Conservation (phyloP, 2,797 vertebrate species). For the Amblyraja radiata region DNA sequence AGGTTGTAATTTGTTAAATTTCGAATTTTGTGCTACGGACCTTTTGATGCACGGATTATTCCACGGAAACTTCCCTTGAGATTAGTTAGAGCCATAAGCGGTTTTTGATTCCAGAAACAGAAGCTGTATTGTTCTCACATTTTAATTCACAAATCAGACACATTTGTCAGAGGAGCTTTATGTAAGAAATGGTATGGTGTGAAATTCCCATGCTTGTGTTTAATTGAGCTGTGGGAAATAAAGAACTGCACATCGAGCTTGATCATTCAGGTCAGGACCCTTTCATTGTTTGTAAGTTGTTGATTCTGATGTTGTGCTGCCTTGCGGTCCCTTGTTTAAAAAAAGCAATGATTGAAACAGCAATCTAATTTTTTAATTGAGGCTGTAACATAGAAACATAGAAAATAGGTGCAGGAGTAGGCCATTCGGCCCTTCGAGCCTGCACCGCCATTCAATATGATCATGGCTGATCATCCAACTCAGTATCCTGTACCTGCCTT, state of each 20-base stretch:
- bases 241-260: not conserved
- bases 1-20: not conserved
- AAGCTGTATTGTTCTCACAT: not conserved
- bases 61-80: not conserved
- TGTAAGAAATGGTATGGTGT: not conserved
- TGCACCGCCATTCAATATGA: too few species aligned
- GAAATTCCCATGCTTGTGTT: not conserved
- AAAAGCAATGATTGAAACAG: not conserved
- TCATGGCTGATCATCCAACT: too few species aligned
- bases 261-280: not conserved
- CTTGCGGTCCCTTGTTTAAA: not conserved
- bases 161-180: not conserved
- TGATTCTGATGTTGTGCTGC: not conserved
- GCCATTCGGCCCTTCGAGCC: too few species aligned
- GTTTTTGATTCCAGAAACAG: not conserved
- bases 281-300: too few species aligned
- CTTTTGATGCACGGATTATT: not conserved
- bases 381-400: too few species aligned
- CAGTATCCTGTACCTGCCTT: too few species aligned
- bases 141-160: not conserved
- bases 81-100: not conserved
- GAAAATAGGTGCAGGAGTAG: too few species aligned
- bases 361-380: not conserved
- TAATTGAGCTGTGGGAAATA: not conserved
- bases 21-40: not conserved